Conservation (phyloP, 2,888 invertebrate species). For the Cistogaster globosa region DNA sequence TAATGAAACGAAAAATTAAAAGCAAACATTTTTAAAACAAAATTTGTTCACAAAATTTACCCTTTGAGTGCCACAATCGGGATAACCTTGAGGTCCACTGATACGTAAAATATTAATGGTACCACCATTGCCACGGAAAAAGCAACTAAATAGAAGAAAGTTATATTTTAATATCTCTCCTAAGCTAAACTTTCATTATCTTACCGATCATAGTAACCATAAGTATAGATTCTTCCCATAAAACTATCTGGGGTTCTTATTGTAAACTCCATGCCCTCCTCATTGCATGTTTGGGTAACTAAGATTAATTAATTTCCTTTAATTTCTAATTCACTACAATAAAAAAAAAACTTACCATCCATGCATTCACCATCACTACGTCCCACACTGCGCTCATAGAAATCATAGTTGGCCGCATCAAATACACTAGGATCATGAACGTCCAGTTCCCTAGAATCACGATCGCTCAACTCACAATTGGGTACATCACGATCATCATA, state of each 20-base stretch:
- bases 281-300: conserved; percentile 96
- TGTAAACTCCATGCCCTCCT: conserved; percentile 97
- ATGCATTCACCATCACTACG: conserved; percentile 90
- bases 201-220: conserved; percentile 92
- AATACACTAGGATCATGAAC: conserved; percentile 93
- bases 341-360: conserved; percentile 87
- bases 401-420: conserved; percentile 93
- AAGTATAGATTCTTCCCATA: conserved; percentile 94
- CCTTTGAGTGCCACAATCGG: conserved; percentile 95
- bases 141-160: conserved; percentile 85
- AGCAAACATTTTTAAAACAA: not conserved
- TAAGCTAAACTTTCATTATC: not conserved
- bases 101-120: conserved; percentile 92
- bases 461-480: conserved; percentile 95
- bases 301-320: conserved; percentile 49
- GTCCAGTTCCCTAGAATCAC: conserved; percentile 92
- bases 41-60: conserved; percentile 82
- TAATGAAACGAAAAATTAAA: not conserved
- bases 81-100: conserved; percentile 95
- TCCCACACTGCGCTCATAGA: conserved; percentile 90
- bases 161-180: not conserved
- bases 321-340: conserved; percentile 12
- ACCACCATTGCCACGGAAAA: conserved; percentile 95
- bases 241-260: conserved; percentile 94
- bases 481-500: conserved; percentile 85